phyloP scores from a whole-genome alignment of 2,888 invertebrate species.

The Melipona bicolor region DNA sequence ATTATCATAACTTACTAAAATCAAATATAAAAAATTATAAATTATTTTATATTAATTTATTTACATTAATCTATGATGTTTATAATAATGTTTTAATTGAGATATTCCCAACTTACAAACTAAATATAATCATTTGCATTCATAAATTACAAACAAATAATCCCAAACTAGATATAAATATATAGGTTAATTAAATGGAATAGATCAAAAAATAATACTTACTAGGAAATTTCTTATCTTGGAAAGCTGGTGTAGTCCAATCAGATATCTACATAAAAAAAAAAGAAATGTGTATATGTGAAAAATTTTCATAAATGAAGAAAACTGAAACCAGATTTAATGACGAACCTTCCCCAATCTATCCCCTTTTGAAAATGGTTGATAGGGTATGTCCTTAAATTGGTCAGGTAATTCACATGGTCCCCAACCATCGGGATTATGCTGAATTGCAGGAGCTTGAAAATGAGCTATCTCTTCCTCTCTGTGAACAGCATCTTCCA shows the following conservation, averaged over 20 bases:
- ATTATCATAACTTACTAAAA: too few relatives aligned
- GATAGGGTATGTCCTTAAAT: constrained; percentile 98
- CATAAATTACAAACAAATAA: neutral
- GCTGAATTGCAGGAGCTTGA: constrained; percentile 90
- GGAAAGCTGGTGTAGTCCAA: constrained; percentile 97
- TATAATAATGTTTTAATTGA: too few relatives aligned
- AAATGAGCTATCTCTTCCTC: constrained; percentile 89
- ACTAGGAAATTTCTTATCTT: constrained; percentile 97
- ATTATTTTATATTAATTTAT: too few relatives aligned
- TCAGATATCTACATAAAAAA: constrained; percentile 89
- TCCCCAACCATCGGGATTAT: constrained; percentile 97
- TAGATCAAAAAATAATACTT: constrained; percentile 82
- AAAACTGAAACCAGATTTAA: neutral
- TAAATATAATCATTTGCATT: neutral
- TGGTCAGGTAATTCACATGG: constrained; percentile 97
- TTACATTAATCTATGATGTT: too few relatives aligned
- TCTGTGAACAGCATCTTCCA: constrained; percentile 62
- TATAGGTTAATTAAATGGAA: constrained; percentile 14
- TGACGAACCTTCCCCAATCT: constrained; percentile 95
- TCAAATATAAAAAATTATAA: too few relatives aligned
- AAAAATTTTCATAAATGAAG: constrained; percentile 15
- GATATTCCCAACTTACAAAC: too few relatives aligned
- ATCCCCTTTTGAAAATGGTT: constrained; percentile 99
- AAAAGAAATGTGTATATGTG: constrained; percentile 13
- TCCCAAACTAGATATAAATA: neutral